Base-by-base conservation (phyloP, 2,797 vertebrate genomes). In the Lagothrix lagotricha region DNA sequence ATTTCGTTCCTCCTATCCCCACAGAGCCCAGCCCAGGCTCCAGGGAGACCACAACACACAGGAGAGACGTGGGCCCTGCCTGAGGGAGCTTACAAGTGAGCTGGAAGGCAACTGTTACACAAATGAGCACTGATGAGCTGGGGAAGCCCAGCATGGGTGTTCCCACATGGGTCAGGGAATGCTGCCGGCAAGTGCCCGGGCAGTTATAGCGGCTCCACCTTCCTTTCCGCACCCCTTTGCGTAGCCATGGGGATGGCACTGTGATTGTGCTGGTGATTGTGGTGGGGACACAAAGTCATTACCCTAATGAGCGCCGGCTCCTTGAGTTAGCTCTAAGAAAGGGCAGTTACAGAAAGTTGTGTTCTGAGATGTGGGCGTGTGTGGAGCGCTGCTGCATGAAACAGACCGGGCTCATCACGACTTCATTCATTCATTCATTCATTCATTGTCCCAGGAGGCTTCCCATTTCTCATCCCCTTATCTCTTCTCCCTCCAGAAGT, bases 361-460 rank as follows among this genome's bases (percentile, higher is more conserved):
- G 9, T 52, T n/a, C 41, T 22, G 46, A 39, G 79, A 39, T 30
- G 33, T 39, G 15, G 28, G 50, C 24, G 41, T 75, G 26, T 61
- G 76, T 85, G 70, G 44, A 91, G 36, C 17, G 6, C 85, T 48
- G 39, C 26, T 44, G 72, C 72, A 81, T 77, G 52, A 90, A 84
- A 67, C 92, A 79, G 84, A 41, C 70, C 50, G 46, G 39, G 67
- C 50, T 86, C 87, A 90, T 92, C 77, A 77, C 33, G 50, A 81
- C 36, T 46, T 64, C 7, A 7, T 64, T 64, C 58, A 33, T 64
- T 64, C 58, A 15, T 64, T 33, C 1, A 61, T 96, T 96, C 52
- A 92, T 94, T 90, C 92, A 93, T 61, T 81, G n/a, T 83, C 73
- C 64, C 79, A 30, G 61, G 64, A 90, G 82, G 30, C 64, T 41